These are phyloP conservation scores for Leptonema lineaticorne DNA, from an alignment of 1,140 invertebrate species.

Conservation along the genomic window DNA sequence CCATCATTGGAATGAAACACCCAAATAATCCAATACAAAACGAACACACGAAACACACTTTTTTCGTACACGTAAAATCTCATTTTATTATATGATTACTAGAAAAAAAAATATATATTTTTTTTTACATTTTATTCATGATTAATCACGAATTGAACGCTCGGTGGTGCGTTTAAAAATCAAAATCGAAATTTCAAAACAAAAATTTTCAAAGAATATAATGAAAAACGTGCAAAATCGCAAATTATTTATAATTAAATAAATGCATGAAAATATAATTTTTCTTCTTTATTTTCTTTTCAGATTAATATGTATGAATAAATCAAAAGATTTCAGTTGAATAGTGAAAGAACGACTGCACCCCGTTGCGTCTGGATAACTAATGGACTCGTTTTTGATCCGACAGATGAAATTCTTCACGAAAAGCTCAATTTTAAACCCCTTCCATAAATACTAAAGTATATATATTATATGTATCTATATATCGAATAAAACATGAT, in stretches of 20 bases:
- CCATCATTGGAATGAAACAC: not conserved
- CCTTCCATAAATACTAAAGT: not conserved
- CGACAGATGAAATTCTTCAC: conserved; percentile 1
- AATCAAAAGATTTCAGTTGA: not conserved
- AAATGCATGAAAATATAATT: too few relatives aligned
- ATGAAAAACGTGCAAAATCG: not conserved
- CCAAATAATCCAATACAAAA: not conserved
- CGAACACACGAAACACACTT: conserved; percentile 1
- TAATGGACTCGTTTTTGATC: conserved; percentile 3
- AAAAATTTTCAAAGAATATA: too few relatives aligned
- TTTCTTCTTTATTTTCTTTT: not conserved
- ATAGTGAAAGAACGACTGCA: not conserved
- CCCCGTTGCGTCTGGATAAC: conserved; percentile 12
- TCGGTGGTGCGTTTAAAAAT: too few relatives aligned
- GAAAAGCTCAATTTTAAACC: not conserved
- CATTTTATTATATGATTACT: not conserved
- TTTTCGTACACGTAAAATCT: not conserved
- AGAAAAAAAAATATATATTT: too few relatives aligned
- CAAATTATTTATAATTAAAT: not conserved
- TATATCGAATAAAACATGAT: too few relatives aligned
- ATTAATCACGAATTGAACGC: too few relatives aligned
- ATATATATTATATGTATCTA: too few relatives aligned
- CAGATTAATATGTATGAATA: not conserved
- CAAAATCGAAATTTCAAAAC: too few relatives aligned
- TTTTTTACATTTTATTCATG: conserved; percentile 7